These are phyloP conservation scores for Limnephilus rhombicus DNA, from an alignment of 2,888 invertebrate genomes.

Conservation along the genomic window DNA sequence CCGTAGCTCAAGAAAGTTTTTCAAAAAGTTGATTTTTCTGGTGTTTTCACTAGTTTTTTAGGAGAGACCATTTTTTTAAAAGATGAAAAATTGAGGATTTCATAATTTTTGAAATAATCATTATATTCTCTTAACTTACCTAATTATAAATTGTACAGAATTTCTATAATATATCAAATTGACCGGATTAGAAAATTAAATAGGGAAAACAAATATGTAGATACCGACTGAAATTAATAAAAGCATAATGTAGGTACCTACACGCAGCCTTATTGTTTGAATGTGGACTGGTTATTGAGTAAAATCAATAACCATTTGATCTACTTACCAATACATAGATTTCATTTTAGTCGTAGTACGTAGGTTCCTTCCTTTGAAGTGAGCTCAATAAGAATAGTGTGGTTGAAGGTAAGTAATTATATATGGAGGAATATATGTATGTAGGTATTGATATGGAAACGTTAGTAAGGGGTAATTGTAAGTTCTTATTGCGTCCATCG, in stretches of 20 bases:
- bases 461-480: neutral
- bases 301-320: neutral
- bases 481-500: neutral
- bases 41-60: too few relatives aligned
- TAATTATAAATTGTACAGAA: neutral
- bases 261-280: neutral
- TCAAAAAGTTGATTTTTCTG: too few relatives aligned
- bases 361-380: neutral
- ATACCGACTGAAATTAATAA: neutral
- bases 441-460: neutral
- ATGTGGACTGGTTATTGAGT: neutral
- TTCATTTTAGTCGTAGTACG: neutral
- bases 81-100: neutral
- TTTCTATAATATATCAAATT: neutral
- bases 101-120: neutral
- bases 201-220: neutral
- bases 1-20: too few relatives aligned
- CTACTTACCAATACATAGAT: neutral
- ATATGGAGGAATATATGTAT: neutral
- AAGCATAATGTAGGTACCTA: neutral
- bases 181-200: neutral
- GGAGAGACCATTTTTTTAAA: too few relatives aligned
- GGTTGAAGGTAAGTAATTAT: neutral
- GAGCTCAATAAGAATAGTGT: neutral
- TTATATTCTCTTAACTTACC: neutral